Evolutionary conservation across 2,113 vertebrate species (phyloP), one percentile per base, ranked within the genome.

Genomic region (Columba janthina): DNA sequence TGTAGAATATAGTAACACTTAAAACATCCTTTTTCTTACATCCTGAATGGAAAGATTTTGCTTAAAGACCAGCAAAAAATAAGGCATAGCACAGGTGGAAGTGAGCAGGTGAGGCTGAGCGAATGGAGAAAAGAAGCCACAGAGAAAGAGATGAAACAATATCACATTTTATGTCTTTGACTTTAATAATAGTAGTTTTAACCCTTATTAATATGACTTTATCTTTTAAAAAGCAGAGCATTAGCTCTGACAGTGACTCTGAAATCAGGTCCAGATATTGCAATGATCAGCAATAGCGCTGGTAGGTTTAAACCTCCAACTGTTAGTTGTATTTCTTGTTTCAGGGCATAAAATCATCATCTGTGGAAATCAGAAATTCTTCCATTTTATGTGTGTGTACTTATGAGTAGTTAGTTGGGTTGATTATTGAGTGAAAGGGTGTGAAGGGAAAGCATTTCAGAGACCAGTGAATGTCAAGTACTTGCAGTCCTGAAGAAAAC

Each of bases 271-370:
- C 54, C 38, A 57, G 57, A 54, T 83, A 53, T 3, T 74, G 28
- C 0, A 0, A 21, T 46, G 5, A 82, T 76, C 38, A 80, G 20
- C 77, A 82, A 48, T n/a, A 89, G 67, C 22, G 46, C 1, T 78
- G 20, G 7, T 79, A 64, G 34, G 26, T 95, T 94, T 92, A 79
- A 95, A 87, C 15, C 36, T 81, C 51, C 76, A 32, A 57, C 19
- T 78, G 20, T 20, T 38, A 71, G 91, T 60, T 78, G 25, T 74
- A 0, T 93, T 67, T 93, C 70, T 51, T 48, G 21, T 64, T 97
- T 83, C 67, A 66, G n/a, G 46, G 44, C 69, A 91, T 83, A 92
- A 93, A 88, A 89, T 70, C 31, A 86, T 85, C 58, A 74, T n/a
- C 38, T 34, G 6, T 76, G 81, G 58, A 58, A 36, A 92, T 51